Evolutionary conservation across 1,140 invertebrate genomes (phyloP).

Genomic region (Penaeus indicus): DNA sequence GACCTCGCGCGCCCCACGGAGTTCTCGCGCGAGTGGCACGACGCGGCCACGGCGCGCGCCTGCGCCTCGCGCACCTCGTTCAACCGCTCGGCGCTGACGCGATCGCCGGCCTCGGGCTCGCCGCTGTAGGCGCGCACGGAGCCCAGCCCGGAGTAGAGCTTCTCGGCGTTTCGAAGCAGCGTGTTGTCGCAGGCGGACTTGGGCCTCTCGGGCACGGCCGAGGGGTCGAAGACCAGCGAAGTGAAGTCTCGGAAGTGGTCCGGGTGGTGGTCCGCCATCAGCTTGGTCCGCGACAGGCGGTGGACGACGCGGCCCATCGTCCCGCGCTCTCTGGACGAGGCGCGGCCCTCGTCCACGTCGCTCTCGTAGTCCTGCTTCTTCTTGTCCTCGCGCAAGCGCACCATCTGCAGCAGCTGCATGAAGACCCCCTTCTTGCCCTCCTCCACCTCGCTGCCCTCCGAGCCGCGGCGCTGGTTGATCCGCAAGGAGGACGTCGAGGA

Average conservation of each 20-base stretch:
- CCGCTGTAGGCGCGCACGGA: slow-evolving; percentile 53
- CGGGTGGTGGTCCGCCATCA: slow-evolving; percentile 47
- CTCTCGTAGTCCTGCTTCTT: slow-evolving; percentile 62
- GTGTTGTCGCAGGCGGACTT: slow-evolving; percentile 66
- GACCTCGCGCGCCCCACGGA: slow-evolving; percentile 51
- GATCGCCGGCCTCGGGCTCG: slow-evolving; percentile 34
- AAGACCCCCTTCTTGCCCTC: slow-evolving; percentile 58
- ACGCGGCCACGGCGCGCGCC: slow-evolving; percentile 35
- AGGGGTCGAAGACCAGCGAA: slow-evolving; percentile 60
- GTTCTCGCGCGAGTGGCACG: slow-evolving; percentile 46
- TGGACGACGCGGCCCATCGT: slow-evolving; percentile 50
- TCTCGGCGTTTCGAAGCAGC: slow-evolving; percentile 53
- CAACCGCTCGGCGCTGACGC: slow-evolving; percentile 45
- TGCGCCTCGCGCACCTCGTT: slow-evolving; percentile 50
- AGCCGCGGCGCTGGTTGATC: slow-evolving; percentile 51
- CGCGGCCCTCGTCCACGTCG: slow-evolving; percentile 60
- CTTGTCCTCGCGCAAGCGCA: slow-evolving; percentile 55
- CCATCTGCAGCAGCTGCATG: slow-evolving; percentile 59
- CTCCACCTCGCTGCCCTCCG: slow-evolving; percentile 57
- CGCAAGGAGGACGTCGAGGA: slow-evolving; percentile 52
- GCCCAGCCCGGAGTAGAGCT: slow-evolving; percentile 53
- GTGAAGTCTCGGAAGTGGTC: slow-evolving; percentile 58
- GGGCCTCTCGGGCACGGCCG: slow-evolving; percentile 63
- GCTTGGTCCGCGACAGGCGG: slow-evolving; percentile 32
- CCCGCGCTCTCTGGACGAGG: slow-evolving; percentile 56